Evolutionary conservation across 1,140 invertebrate genomes (phyloP).

Genomic region (Drosophila orosa): DNA sequence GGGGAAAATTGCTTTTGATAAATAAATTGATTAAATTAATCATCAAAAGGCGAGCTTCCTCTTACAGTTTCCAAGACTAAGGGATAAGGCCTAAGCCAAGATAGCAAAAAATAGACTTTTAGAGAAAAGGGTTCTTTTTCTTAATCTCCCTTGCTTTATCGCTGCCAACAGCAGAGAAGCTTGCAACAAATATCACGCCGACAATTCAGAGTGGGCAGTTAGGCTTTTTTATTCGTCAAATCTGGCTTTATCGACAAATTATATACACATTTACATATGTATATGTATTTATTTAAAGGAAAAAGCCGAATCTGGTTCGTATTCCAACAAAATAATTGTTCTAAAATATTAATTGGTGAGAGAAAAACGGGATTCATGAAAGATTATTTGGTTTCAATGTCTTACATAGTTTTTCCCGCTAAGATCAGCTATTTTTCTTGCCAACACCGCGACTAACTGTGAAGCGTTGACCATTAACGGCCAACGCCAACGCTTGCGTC

Average conservation of each 20-base stretch:
- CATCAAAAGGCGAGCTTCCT: conserved; percentile 3
- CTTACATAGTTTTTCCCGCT: not conserved
- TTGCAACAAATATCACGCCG: not conserved
- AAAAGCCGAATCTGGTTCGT: too few species aligned
- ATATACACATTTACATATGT: too few species aligned
- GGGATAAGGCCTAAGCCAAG: not conserved
- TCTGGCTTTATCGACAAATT: too few species aligned
- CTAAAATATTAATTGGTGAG: too few species aligned
- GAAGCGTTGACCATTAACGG: conserved; percentile 66
- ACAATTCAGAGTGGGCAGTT: not conserved
- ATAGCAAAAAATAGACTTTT: conserved; percentile 17
- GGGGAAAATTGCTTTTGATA: conserved; percentile 12
- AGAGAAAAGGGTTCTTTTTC: not conserved
- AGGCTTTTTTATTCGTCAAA: not conserved
- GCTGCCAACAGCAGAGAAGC: conserved; percentile 5
- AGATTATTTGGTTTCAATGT: too few species aligned
- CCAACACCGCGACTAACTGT: conserved; percentile 56
- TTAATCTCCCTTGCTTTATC: conserved; percentile 12
- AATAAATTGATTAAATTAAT: not conserved
- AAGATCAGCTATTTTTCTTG: conserved; percentile 24
- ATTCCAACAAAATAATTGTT: too few species aligned
- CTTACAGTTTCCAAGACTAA: not conserved
- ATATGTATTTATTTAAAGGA: not conserved
- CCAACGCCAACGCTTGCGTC: conserved; percentile 15
- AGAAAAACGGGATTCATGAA: too few species aligned